Percentiles rank a stretch among this genome's conserved stretches.
phyloP scores from a whole-genome alignment of 2,888 invertebrate species.

The Odontomyia ornata region DNA sequence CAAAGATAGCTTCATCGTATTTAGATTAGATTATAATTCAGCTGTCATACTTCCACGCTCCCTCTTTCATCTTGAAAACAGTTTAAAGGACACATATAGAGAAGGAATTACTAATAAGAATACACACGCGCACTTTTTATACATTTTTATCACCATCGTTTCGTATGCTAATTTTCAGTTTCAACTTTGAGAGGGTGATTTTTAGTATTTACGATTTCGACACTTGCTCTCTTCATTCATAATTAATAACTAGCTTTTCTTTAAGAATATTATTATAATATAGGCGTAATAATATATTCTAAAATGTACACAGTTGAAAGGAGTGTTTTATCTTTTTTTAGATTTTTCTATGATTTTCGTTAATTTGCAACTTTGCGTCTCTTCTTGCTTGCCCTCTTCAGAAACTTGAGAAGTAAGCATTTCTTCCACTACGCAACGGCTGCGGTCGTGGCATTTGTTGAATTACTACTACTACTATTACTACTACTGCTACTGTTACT shows the following conservation, averaged over 20 bases:
- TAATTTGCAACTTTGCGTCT: not conserved
- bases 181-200: not conserved
- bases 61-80: not conserved
- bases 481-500: slow-evolving; percentile 45
- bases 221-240: not conserved
- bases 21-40: not conserved
- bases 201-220: not conserved
- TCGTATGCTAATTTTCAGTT: not conserved
- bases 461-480: slow-evolving; percentile 53
- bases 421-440: slow-evolving; percentile 64
- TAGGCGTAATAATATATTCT: slow-evolving; percentile 6
- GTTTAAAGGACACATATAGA: slow-evolving; percentile 9
- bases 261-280: slow-evolving; percentile 23
- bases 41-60: not conserved
- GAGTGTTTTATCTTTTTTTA: slow-evolving; percentile 18
- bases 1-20: not conserved
- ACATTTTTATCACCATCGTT: slow-evolving; percentile 14
- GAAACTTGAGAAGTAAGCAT: slow-evolving; percentile 44
- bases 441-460: slow-evolving; percentile 60
- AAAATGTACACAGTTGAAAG: slow-evolving; percentile 25
- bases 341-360: slow-evolving; percentile 1
- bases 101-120: slow-evolving; percentile 11
- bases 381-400: not conserved
- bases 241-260: slow-evolving; percentile 30
- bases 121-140: slow-evolving; percentile 28